A percentile compares a stretch with the other conserved stretches of the same genome.
Conservation (phyloP, 2,113 vertebrate genomes). For the Urocolius indicus region DNA sequence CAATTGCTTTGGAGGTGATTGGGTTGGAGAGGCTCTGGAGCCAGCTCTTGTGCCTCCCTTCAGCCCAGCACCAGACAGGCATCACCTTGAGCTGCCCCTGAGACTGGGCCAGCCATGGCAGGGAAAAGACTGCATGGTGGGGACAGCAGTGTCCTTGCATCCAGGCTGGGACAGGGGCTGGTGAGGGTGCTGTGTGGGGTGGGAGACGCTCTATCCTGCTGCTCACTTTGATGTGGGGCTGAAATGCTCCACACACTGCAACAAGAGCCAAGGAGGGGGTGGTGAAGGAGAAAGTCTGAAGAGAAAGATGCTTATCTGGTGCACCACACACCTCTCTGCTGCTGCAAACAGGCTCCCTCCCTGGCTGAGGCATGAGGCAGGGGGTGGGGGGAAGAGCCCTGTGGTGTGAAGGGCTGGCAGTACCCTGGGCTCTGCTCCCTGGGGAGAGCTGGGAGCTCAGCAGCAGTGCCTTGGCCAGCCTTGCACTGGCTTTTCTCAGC, state of each 20-base stretch:
- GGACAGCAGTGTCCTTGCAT: accelerated
- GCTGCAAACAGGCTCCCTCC: neutral
- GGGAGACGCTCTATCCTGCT: neutral
- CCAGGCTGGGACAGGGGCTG: accelerated
- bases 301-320: neutral
- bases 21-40: neutral
- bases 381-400: neutral
- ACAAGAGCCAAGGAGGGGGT: neutral
- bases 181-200: accelerated
- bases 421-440: accelerated
- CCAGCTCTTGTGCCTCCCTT: accelerated
- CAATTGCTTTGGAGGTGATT: accelerated
- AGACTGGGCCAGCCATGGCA: accelerated
- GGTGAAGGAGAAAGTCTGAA: neutral
- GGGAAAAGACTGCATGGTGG: neutral
- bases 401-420: neutral
- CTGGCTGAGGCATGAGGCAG: accelerated
- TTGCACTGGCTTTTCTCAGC: accelerated
- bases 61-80: neutral
- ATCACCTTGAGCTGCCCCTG: neutral
- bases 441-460: accelerated
- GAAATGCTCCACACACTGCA: accelerated
- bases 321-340: accelerated
- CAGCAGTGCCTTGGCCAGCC: accelerated
- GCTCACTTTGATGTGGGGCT: neutral